Evolutionary conservation across 2,113 vertebrate species (phyloP).

Genomic region (Aleadryas rufinucha): DNA sequence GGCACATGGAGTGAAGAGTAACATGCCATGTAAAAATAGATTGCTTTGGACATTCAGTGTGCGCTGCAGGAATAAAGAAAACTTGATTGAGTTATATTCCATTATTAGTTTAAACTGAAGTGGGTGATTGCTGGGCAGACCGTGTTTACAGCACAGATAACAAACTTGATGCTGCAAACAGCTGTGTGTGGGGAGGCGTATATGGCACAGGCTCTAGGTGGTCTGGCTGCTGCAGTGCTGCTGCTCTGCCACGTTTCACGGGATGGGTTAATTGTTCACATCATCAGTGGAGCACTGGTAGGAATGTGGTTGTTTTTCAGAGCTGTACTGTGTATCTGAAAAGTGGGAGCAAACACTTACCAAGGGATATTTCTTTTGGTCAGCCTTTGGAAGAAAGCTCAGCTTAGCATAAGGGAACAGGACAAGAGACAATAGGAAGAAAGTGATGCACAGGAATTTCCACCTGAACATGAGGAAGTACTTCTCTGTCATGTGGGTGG

Average conservation of each 20-base stretch:
- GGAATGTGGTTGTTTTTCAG: neutral
- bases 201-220: neutral
- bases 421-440: neutral
- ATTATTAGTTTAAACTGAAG: conserved; percentile 8
- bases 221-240: neutral
- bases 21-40: neutral
- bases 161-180: neutral
- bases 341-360: neutral
- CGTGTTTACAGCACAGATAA: neutral
- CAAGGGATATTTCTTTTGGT: neutral
- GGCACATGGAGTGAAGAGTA: neutral
- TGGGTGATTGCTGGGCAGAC: neutral
- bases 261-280: neutral
- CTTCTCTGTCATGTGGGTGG: neutral
- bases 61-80: neutral
- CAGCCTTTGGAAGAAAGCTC: neutral
- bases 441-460: neutral
- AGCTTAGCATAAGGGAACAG: neutral
- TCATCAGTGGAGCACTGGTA: neutral
- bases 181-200: neutral
- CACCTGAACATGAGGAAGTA: neutral
- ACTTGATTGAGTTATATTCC: neutral
- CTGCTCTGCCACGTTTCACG: rapidly evolving
- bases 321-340: neutral
- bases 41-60: neutral